These are phyloP conservation scores for Lagopus leucura DNA, from an alignment of 2,113 vertebrate species.

Conservation along the genomic window DNA sequence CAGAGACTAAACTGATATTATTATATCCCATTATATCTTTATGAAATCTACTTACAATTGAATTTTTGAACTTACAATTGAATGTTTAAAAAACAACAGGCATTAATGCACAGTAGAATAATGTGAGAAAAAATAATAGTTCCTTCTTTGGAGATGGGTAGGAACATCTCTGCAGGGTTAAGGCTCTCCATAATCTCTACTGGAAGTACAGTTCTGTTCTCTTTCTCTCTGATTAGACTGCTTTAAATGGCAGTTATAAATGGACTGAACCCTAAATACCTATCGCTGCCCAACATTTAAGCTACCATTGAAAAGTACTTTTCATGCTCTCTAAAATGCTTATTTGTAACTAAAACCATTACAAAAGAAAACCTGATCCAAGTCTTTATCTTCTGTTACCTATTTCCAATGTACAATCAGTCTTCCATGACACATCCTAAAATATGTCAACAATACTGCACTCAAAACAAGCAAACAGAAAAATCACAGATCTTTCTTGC, in stretches of 20 bases:
- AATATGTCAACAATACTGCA: not conserved
- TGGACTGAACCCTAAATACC: not conserved
- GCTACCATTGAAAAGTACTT: not conserved
- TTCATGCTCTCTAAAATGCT: not conserved
- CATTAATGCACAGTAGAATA: not conserved
- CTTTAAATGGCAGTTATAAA: not conserved
- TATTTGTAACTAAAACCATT: not conserved
- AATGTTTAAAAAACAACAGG: not conserved
- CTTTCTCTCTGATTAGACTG: not conserved
- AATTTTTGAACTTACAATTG: not conserved
- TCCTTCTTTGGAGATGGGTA: not conserved
- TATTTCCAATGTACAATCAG: not conserved
- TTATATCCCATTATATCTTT: not conserved
- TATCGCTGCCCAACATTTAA: not conserved
- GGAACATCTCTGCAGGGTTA: not conserved
- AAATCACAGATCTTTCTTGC: not conserved
- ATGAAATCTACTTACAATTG: not conserved
- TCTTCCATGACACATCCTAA: not conserved
- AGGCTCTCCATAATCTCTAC: not conserved
- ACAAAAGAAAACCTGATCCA: not conserved
- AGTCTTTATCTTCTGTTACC: not conserved
- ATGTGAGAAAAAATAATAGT: fast-evolving
- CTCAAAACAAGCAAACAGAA: not conserved
- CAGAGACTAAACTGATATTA: not conserved
- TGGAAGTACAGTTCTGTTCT: not conserved